Base-by-base conservation (phyloP, 2,113 vertebrate species). In the Dendrocopos noguchii region DNA sequence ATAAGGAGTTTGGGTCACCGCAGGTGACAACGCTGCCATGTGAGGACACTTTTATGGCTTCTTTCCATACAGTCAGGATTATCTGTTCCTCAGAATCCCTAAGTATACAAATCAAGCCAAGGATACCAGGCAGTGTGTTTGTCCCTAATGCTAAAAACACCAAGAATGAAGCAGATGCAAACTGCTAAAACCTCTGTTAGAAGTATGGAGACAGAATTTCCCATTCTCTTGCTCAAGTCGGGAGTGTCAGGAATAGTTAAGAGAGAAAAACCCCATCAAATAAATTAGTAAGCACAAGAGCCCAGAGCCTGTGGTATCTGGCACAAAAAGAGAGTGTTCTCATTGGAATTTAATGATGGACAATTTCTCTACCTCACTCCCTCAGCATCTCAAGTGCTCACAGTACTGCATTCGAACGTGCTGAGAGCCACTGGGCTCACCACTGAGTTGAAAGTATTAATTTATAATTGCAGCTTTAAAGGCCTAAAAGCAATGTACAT, bases 141-240 rank as follows among this genome's bases (percentile, higher is more conserved):
- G 71, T 21, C 67, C 1, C 1, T 73, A 79, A 80, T 1, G 46
- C 44, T 70, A 72, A 64, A 82, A 92, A 89, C n/a, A 53, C 47
- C 77, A 81, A 87, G 59, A 89, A 70, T n/a, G 2, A 80, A 73
- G 61, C 24, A 60, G 55, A 66, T 24, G n/a, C 36, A 78, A 94
- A 87, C 53, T 64, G 44, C 56, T 25, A 36, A 82, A 85, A 47
- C 17, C 33, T 67, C 72, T 36, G 20, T 66, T 33, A 63, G 16
- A 95, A 89, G 71, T 13, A 83, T 25, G 20, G 57, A 80, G 60
- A 29, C 53, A 56, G 87, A 94, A 91, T 89, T 93, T 82, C 75
- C 75, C 64, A 53, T 67, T 89, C 55, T 91, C 20, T 78, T 63
- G 61, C 78, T 87, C 29, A 56, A 81, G 56, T 74, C 3, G 2